phyloP scores from a whole-genome alignment of 2,888 invertebrate genomes.

The Callimorpha dominula region DNA sequence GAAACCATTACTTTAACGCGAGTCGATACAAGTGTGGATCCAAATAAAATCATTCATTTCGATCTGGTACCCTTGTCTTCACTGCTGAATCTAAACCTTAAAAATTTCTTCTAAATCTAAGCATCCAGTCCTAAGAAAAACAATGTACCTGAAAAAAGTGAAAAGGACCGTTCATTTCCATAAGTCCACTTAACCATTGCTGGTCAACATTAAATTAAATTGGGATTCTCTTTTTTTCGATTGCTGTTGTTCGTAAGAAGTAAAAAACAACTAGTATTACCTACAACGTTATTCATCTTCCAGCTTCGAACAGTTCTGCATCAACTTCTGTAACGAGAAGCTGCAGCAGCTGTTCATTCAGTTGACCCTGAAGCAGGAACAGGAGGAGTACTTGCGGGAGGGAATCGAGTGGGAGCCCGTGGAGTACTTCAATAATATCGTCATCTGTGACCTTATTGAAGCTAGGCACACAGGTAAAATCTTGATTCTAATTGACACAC shows the following conservation, averaged over 20 bases:
- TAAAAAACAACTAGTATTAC: not conserved
- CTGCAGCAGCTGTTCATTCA: slow-evolving; percentile 97
- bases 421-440: slow-evolving; percentile 96
- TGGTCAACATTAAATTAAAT: no score
- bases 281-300: not conserved
- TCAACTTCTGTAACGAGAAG: slow-evolving; percentile 98
- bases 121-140: no score
- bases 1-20: no score
- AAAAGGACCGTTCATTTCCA: no score
- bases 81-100: no score
- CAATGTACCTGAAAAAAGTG: no score
- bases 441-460: slow-evolving; percentile 97
- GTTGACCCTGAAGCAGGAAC: slow-evolving; percentile 95
- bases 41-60: no score
- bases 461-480: slow-evolving; percentile 92
- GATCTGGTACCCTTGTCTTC: no score
- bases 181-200: no score
- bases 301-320: slow-evolving; percentile 97
- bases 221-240: no score
- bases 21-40: no score
- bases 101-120: no score
- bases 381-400: slow-evolving; percentile 96
- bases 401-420: slow-evolving; percentile 97
- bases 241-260: not conserved
- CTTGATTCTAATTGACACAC: not conserved